Base-by-base conservation (phyloP, 2,888 invertebrate genomes). In the Perizoma flavofasciatum region DNA sequence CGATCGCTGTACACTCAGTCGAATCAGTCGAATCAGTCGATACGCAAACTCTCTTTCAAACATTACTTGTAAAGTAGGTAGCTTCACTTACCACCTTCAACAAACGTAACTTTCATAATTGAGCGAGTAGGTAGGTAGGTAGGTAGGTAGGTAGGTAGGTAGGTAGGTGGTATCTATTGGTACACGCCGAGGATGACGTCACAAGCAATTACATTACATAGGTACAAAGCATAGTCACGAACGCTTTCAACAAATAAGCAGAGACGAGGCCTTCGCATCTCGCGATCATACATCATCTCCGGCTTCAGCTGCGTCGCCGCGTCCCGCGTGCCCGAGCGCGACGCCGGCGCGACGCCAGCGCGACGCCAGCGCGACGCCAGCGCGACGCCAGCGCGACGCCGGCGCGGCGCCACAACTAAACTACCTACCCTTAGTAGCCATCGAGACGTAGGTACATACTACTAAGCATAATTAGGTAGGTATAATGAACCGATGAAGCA, bases 221-320 rank as follows among this genome's bases (percentile, higher is more conserved):
- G n/a, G n/a, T n/a, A 54, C 46, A 45, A 11, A 49, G 53, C 43
- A 33, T 22, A 62, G 62, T 62, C 62, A 62, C 58, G 55, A 61
- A 52, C 46, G 33, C 56, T 34, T 10, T 52, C 46, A 52, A n/a
- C 46, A 48, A 47, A 50, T 40, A 48, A 22, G 49, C 43, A 52
- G 51, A 51, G 62, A 49, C 45, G 51, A 51, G 62, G 51, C 45
- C 62, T 62, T 51, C 8, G 10, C 5, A 39, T 40, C 61, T 45
- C 49, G 40, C 34, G 57, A 54, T 57, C 55, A 62, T 62, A 55
- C 55, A 11, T 6, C 58, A 46, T 49, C 46, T 52, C 44, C 44
- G 46, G 22, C 22, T 22, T 50, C 37, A 22, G 48, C 51, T 44
- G 32, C 47, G 8, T 11, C 22, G 49, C 22, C 10, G n/a, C n/a